Evolutionary conservation across 37 sponge, comb jelly and placozoan species (phyloP).

Genomic region (Spongia lamella): DNA sequence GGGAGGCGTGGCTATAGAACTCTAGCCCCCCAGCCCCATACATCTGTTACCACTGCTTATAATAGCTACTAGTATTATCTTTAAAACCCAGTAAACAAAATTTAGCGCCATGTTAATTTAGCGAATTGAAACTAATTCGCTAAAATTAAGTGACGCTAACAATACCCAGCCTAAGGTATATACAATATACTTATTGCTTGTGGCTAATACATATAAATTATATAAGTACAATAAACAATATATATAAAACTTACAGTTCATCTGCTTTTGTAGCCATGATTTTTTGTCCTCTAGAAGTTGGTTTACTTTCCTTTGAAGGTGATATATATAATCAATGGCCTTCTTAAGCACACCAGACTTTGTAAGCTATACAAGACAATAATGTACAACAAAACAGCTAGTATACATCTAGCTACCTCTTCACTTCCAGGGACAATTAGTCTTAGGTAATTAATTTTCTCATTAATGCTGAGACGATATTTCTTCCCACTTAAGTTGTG

Average conservation of each 20-base stretch:
- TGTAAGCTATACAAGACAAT: slow-evolving; percentile 54
- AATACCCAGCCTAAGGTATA: too few relatives aligned
- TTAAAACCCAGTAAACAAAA: too few relatives aligned
- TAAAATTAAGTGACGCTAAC: too few relatives aligned
- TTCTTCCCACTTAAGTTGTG: slow-evolving; percentile 96
- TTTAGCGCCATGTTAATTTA: too few relatives aligned
- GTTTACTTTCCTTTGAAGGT: slow-evolving; percentile 62
- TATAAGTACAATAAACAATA: too few relatives aligned
- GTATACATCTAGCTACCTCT: slow-evolving; percentile 39
- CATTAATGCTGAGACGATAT: slow-evolving; percentile 95
- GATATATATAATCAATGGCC: slow-evolving; percentile 83
- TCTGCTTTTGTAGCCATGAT: slow-evolving; percentile 50
- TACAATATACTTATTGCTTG: too few relatives aligned
- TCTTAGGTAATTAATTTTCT: slow-evolving; percentile 81
- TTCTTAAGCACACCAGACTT: slow-evolving; percentile 79
- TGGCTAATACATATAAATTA: too few relatives aligned
- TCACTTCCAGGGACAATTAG: slow-evolving; percentile 66
- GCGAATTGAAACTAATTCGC: too few relatives aligned
- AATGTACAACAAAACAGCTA: not conserved
- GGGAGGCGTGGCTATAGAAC: too few relatives aligned
- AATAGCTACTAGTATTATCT: too few relatives aligned
- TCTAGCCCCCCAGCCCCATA: too few relatives aligned
- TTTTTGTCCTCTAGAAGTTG: slow-evolving; percentile 66
- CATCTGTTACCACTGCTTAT: too few relatives aligned
- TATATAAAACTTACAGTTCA: slow-evolving; percentile 12